A percentile compares a stretch with the other conserved stretches of the same genome.
phyloP scores from a whole-genome alignment of 2,888 invertebrate genomes.

The Drosophila monieri region DNA sequence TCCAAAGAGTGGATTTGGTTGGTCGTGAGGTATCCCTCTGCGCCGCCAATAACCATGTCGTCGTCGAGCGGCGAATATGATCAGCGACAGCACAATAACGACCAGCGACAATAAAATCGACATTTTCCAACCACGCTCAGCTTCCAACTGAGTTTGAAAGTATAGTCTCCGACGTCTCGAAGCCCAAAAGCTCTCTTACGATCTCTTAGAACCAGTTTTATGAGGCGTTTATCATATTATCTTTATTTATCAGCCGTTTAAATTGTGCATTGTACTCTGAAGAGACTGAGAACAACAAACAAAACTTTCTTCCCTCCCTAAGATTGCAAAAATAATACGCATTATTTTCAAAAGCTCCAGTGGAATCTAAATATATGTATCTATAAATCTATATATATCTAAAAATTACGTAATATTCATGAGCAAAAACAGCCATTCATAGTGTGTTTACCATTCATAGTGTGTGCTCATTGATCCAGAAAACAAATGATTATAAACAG shows the following conservation, averaged over 20 bases:
- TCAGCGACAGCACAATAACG: constrained; percentile 39
- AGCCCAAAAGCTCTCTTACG: not conserved
- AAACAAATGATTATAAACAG: not conserved
- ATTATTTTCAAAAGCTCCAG: not conserved
- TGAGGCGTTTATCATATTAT: not conserved
- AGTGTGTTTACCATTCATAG: not conserved
- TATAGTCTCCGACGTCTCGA: not conserved
- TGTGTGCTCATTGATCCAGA: not conserved
- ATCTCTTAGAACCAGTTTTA: constrained; percentile 2
- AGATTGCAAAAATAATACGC: not conserved
- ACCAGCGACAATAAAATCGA: constrained; percentile 51
- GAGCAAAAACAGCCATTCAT: not conserved
- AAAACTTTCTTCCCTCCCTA: not conserved
- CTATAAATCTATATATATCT: not conserved
- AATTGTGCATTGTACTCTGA: not conserved
- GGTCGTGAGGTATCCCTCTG: constrained; percentile 67
- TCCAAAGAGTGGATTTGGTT: constrained; percentile 56
- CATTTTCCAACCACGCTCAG: constrained; percentile 37
- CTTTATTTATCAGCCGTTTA: not conserved
- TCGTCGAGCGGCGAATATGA: constrained; percentile 46
- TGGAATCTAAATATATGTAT: not conserved
- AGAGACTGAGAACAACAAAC: not conserved
- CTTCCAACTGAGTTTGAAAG: constrained; percentile 36
- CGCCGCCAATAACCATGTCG: constrained; percentile 67
- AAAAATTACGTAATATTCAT: not conserved